Base-by-base conservation (phyloP, 2,888 invertebrate species). In the Phyto melanocephala region DNA sequence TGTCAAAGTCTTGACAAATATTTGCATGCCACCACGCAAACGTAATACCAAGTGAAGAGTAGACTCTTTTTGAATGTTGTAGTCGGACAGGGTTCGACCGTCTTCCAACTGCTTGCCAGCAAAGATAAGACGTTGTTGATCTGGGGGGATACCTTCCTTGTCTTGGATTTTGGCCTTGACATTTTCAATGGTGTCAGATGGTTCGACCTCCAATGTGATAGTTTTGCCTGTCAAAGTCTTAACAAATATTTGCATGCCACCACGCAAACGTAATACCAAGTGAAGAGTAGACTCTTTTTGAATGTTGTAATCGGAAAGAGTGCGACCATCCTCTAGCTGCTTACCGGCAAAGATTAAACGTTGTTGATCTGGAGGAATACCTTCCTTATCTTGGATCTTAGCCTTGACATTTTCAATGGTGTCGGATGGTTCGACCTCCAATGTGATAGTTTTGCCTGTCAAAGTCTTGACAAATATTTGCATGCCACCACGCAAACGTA, bases 11-110 rank as follows among this genome's bases (percentile, higher is more conserved):
- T 84, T 84, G 0, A 84, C 84, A 68, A 84, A 84, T 8, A 84
- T 84, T 13, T 84, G 84, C 83, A 84, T 81, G 56, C 84, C 84
- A 72, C 84, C 84, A 58, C 84, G 84, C 0, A 81, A 70, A 77
- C 84, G 84, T 60, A 84, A 71, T 0, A 88, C 88, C 85, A 89
- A 87, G 13, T 89, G 89, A 0, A 84, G 82, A 6, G 84, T 84
- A 0, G 84, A 84, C 40, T 84, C 80, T 17, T 84, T 84, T 35
- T 84, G 84, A 40, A 84, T 84, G 70, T 83, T 84, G 56, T 84
- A 84, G n/a, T 84, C 84, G 1, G 84, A 84, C 13, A 84, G 47
- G 0, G 84, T 84, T 10, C 84, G 84, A 1, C 84, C 84, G 63
- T 84, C 84, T 22, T 84, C 84, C 45, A 84, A 52, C 8, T 84